Conservation (phyloP, 2,888 invertebrate species). For the Parapristionchus giblindavisi region DNA sequence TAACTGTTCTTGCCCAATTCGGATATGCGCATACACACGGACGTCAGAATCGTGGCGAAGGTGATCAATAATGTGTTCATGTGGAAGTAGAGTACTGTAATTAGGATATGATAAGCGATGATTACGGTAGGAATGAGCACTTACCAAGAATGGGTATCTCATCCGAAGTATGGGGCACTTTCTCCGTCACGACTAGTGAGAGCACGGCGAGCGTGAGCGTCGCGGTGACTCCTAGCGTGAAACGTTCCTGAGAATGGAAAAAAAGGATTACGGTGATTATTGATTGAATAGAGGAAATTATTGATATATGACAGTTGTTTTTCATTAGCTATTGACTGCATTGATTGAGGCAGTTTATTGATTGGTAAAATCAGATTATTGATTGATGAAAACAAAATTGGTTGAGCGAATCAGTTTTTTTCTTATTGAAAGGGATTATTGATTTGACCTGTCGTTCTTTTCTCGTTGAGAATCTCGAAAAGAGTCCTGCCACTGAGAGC, state of each 20-base stretch:
- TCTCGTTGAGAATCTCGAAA: conserved; percentile 60
- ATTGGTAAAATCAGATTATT: too few species aligned
- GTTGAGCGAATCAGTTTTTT: too few species aligned
- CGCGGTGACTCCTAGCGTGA: conserved; percentile 63
- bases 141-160: conserved; percentile 59
- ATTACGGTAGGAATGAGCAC: neutral
- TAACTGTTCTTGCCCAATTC: conserved; percentile 13
- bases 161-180: conserved; percentile 62
- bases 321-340: too few species aligned
- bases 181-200: conserved; percentile 62
- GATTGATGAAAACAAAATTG: too few species aligned
- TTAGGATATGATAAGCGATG: neutral
- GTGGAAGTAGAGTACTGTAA: conserved; percentile 62
- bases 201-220: conserved; percentile 63
- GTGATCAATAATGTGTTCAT: conserved; percentile 60
- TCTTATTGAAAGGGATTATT: neutral
- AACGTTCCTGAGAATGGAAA: conserved; percentile 60
- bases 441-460: conserved; percentile 55
- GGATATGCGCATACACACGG: conserved; percentile 58
- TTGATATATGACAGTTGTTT: too few species aligned
- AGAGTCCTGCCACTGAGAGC: conserved; percentile 59
- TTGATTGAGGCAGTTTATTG: too few species aligned
- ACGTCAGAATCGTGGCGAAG: conserved; percentile 58
- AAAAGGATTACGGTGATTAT: too few species aligned
- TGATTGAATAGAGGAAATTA: neutral